phyloP scores from a whole-genome alignment of 2,113 vertebrate species.

The Pteropus alecto region DNA sequence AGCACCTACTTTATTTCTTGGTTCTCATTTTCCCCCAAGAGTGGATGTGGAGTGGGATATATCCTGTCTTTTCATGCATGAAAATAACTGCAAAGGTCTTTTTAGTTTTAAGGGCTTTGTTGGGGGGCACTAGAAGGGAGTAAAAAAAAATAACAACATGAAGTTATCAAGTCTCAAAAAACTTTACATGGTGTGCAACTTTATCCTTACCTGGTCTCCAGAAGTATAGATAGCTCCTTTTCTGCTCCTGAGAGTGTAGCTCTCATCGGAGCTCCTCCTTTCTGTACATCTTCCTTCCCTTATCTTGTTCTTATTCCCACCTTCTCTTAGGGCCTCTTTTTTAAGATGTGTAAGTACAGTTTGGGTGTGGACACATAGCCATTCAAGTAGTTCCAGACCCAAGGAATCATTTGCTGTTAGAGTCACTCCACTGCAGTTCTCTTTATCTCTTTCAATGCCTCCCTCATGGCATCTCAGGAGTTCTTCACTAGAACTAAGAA shows the following conservation, averaged over 20 bases:
- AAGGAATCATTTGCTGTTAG: background rate
- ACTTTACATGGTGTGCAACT: background rate
- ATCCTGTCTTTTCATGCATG: background rate
- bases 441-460: background rate
- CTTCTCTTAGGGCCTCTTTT: background rate
- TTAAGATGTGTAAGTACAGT: background rate
- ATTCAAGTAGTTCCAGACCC: background rate
- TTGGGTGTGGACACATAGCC: background rate
- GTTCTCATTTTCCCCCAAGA: slow-evolving; percentile 10
- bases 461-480: background rate
- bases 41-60: background rate
- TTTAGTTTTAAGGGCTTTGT: background rate
- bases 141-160: background rate
- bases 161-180: background rate
- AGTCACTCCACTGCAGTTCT: background rate
- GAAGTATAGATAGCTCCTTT: background rate
- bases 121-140: background rate
- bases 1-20: background rate
- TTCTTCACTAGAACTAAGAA: background rate
- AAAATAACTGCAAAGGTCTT: background rate
- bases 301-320: background rate
- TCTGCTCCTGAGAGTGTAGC: background rate
- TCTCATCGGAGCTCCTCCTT: background rate
- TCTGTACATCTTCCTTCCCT: background rate
- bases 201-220: background rate